phyloP scores from a whole-genome alignment of 2,888 invertebrate species.

The Drosophila niveifrons region DNA sequence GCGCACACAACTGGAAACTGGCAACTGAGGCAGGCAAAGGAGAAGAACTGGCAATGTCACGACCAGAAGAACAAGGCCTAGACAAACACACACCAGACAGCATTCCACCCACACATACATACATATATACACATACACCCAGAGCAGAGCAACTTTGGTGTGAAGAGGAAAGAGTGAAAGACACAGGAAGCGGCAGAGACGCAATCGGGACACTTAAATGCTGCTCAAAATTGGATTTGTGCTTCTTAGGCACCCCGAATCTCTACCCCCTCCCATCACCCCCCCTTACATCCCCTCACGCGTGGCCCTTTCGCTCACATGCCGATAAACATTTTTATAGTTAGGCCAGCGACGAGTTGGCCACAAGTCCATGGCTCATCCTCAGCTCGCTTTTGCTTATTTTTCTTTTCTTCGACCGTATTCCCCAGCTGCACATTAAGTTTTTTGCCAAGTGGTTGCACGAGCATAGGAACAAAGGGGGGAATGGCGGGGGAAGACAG shows the following conservation, averaged over 20 bases:
- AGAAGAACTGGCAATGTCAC: conserved; percentile 54
- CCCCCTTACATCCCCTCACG: not conserved
- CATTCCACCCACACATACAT: conserved; percentile 12
- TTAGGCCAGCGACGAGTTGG: conserved; percentile 60
- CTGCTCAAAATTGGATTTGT: conserved; percentile 78
- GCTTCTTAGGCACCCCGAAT: conserved; percentile 51
- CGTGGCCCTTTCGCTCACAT: conserved; percentile 29
- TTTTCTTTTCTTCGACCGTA: conserved; percentile 35
- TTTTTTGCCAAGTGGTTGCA: conserved; percentile 20
- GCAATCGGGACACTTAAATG: conserved; percentile 70
- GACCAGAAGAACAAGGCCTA: conserved; percentile 45
- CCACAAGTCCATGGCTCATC: conserved; percentile 78
- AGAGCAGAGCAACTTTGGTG: conserved; percentile 3
- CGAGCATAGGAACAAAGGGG: not conserved
- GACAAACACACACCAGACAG: conserved; percentile 27
- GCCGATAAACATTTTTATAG: conserved; percentile 79
- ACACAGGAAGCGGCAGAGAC: conserved; percentile 53
- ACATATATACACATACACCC: conserved; percentile 14
- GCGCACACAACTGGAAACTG: conserved; percentile 7
- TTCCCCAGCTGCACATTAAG: conserved; percentile 78
- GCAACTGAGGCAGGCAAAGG: not conserved
- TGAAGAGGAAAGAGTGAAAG: not conserved
- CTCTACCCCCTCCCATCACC: not conserved
- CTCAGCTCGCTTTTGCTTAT: conserved; percentile 36
- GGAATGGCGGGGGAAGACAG: not conserved